Conservation (phyloP, 2,113 vertebrate genomes). For the Budorcas taxicolor region DNA sequence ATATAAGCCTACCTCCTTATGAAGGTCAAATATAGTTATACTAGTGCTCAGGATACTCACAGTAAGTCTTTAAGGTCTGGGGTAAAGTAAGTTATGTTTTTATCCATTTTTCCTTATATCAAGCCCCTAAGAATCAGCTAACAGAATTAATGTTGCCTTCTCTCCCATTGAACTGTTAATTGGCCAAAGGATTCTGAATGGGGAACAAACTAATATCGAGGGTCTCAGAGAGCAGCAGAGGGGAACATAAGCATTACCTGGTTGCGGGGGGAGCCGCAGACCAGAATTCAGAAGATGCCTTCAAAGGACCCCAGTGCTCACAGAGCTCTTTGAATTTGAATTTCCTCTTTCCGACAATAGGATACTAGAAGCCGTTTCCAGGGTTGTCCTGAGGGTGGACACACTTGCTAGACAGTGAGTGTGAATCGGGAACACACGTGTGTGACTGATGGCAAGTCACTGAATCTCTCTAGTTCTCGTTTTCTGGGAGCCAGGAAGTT, state of each 20-base stretch:
- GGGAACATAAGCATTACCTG: accelerated
- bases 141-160: neutral
- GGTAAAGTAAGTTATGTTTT: neutral
- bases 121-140: neutral
- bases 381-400: neutral
- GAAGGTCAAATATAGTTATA: neutral
- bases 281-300: neutral
- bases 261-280: no score
- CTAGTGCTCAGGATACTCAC: neutral
- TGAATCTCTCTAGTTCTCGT: neutral
- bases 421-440: accelerated
- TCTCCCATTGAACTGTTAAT: neutral
- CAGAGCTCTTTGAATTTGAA: neutral
- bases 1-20: neutral
- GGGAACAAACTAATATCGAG: neutral
- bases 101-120: neutral
- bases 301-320: neutral
- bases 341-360: neutral
- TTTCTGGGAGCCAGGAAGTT: neutral
- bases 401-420: accelerated
- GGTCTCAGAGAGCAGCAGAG: neutral
- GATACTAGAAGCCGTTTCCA: neutral
- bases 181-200: neutral
- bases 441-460: neutral
- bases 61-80: neutral